Evolutionary conservation across 2,888 invertebrate species (phyloP), one percentile per base, ranked within the genome.

Genomic region (Sussaba pulchella): DNA sequence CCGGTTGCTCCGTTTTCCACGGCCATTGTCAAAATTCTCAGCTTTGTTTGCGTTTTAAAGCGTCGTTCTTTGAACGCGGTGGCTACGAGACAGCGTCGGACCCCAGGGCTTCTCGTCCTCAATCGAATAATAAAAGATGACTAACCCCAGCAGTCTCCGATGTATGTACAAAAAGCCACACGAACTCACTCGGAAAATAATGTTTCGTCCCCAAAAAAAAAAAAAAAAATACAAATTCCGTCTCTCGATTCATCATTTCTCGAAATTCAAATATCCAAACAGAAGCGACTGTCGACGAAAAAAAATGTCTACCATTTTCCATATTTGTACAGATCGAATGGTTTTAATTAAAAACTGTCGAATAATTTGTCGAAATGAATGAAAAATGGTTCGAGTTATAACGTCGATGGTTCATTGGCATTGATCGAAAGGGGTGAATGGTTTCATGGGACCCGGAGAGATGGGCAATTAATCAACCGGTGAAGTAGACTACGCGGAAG

Each of bases 31-130:
- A 24, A 81, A 82, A 79, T 83, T 74, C 69, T 36, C 69, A 50
- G 78, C 81, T 71, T 84, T 84, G 81, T 83, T 82, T 75, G 83
- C 59, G 67, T 47, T 31, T 31, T 71, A 78, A 81, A 82, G 64
- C 72, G 82, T 75, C 74, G 75, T 72, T 80, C 79, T 73, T 79
- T 17, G 43, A 73, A 64, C 63, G 64, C 36, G 52, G 52, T 5
- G 50, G 64, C 36, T 21, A 24, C 21, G 24, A 10, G 59, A 50
- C 39, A 24, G 36, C 39, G 21, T 26, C 14, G 21, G 39, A 63
- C 76, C 80, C 52, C 41, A 45, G 57, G 57, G 77, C 69, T 76
- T 73, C 54, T 43, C 54, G 54, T 66, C 43, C 63, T 67, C 69
- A 24, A 73, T 70, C 73, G 52, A 74, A 81, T 81, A 74, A 77